These are phyloP conservation scores for Caenorhabditis sp. DNA, from an alignment of 2,888 invertebrate genomes.

Conservation along the genomic window DNA sequence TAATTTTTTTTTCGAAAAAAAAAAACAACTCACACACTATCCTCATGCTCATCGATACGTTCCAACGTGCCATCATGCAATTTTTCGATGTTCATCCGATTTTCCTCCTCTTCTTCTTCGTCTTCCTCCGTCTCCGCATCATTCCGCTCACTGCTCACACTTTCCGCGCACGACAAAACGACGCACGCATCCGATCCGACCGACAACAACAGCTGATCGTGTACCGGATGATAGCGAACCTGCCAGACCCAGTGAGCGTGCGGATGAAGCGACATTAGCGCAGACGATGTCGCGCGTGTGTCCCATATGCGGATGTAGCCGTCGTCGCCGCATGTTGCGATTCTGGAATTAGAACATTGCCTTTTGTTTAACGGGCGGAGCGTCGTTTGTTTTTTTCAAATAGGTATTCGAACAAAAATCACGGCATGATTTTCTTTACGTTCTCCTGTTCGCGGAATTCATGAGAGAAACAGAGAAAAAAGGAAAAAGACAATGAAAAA, in stretches of 20 bases:
- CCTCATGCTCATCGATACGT: conserved; percentile 93
- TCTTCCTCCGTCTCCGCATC: conserved; percentile 36
- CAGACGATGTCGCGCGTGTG: not conserved
- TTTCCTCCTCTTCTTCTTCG: conserved; percentile 33
- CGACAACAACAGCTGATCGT: conserved; percentile 91
- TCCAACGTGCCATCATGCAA: conserved; percentile 79
- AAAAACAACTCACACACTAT: conserved; percentile 84
- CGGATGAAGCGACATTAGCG: not conserved
- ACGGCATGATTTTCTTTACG: too few species aligned
- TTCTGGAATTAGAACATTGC: not conserved
- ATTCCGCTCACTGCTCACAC: conserved; percentile 45
- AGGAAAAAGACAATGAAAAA: too few species aligned
- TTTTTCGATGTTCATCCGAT: conserved; percentile 19
- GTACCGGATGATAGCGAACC: conserved; percentile 81
- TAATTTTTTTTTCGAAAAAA: too few species aligned
- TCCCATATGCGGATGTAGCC: not conserved
- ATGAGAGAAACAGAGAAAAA: too few species aligned
- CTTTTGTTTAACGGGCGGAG: not conserved
- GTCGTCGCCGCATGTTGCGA: not conserved
- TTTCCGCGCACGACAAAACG: conserved; percentile 77
- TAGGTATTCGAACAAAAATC: too few species aligned
- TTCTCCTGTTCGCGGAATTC: too few species aligned
- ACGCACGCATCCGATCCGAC: conserved; percentile 94
- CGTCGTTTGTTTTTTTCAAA: too few species aligned
- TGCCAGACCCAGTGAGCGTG: not conserved